Percentiles rank a stretch among this genome's conserved stretches.
These are phyloP conservation scores for Periophthalmus modestus DNA, from an alignment of 2,113 vertebrate genomes.

Conservation along the genomic window DNA sequence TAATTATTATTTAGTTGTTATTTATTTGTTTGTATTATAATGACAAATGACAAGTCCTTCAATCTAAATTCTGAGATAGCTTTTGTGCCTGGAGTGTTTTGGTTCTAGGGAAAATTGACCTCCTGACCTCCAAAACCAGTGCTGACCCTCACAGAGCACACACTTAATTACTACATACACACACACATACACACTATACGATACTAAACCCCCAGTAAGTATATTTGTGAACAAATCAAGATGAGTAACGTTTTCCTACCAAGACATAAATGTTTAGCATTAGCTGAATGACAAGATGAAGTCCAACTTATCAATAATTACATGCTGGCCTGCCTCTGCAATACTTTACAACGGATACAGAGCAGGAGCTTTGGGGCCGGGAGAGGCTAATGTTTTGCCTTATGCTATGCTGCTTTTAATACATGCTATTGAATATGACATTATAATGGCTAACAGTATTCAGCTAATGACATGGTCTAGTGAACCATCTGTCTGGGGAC, in stretches of 20 bases:
- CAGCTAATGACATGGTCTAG: conserved; percentile 70
- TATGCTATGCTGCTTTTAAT: conserved; percentile 38
- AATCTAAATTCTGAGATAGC: neutral
- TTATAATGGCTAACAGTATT: conserved; percentile 59
- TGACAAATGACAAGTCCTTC: neutral
- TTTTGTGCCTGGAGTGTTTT: neutral
- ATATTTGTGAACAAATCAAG: neutral
- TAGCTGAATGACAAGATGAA: neutral
- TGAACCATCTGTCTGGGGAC: conserved; percentile 71
- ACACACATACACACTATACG: neutral
- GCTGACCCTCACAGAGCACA: neutral
- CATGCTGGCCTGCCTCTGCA: neutral
- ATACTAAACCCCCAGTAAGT: neutral
- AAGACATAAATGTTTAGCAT: neutral
- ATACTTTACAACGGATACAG: conserved; percentile 8
- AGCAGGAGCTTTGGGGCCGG: conserved; percentile 25
- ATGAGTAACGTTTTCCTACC: neutral
- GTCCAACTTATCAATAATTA: conserved; percentile 39
- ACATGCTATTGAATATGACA: conserved; percentile 60
- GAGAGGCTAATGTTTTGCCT: conserved; percentile 33
- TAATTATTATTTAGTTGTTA: no score
- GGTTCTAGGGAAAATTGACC: neutral
- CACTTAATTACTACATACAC: neutral
- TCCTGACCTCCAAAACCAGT: neutral
- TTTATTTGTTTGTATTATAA: neutral